These are phyloP conservation scores for Catotricha subobsoleta DNA, from an alignment of 2,888 invertebrate genomes.

Conservation along the genomic window DNA sequence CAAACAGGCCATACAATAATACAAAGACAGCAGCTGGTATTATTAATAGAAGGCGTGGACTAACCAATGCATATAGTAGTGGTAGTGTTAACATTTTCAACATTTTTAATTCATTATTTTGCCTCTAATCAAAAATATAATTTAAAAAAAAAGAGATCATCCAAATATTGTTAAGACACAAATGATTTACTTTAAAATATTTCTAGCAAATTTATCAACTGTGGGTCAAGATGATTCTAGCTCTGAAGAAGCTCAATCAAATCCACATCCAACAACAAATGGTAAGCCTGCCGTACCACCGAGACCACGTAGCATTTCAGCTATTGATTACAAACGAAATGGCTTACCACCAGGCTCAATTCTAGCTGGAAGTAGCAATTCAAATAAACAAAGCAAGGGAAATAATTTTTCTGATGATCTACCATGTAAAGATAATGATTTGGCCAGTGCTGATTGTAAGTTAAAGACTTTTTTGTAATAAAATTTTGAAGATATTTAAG, in stretches of 20 bases:
- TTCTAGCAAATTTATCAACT: constrained; percentile 45
- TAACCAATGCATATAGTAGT: constrained; percentile 46
- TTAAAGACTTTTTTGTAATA: constrained; percentile 9
- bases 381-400: not conserved
- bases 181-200: too few relatives aligned
- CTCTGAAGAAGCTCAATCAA: constrained; percentile 44
- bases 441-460: constrained; percentile 35
- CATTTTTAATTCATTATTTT: constrained; percentile 4
- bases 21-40: constrained; percentile 29
- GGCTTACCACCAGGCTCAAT: not conserved
- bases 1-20: constrained; percentile 21
- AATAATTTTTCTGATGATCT: constrained; percentile 16
- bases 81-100: constrained; percentile 28
- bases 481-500: constrained; percentile 8
- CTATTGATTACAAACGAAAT: constrained; percentile 34
- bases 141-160: too few relatives aligned
- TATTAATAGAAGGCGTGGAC: constrained; percentile 38
- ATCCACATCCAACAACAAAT: constrained; percentile 15
- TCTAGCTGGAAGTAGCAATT: not conserved
- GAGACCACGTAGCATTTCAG: constrained; percentile 44
- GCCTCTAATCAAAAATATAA: not conserved
- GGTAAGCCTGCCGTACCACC: constrained; percentile 43
- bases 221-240: constrained; percentile 66
- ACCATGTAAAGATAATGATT: constrained; percentile 30
- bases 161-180: too few relatives aligned